Evolutionary conservation across 2,797 vertebrate genomes (phyloP).

Genomic region (Furcifer pardalis): DNA sequence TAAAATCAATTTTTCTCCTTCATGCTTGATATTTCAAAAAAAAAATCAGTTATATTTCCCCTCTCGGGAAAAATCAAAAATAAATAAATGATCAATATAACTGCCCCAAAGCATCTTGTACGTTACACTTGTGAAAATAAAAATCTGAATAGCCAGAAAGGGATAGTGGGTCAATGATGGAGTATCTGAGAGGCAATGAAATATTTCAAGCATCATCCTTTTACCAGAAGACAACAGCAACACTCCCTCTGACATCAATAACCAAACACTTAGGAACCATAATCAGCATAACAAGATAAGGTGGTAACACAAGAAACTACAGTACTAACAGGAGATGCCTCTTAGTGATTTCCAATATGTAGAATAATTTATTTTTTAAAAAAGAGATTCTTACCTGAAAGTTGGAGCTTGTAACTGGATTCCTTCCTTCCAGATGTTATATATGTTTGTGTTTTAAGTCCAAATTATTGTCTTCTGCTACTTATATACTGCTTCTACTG

Average conservation of each 20-base stretch:
- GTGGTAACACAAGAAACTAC: not conserved
- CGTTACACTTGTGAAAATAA: not conserved
- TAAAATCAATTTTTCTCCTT: not conserved
- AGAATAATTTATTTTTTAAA: constrained; percentile 20
- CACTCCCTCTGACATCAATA: constrained; percentile 24
- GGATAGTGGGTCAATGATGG: not conserved
- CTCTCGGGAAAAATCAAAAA: not conserved
- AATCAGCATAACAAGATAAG: constrained; percentile 9
- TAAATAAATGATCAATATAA: constrained; percentile 20
- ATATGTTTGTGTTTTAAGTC: not conserved
- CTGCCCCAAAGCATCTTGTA: constrained; percentile 2
- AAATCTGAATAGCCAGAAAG: not conserved
- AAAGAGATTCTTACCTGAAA: not conserved
- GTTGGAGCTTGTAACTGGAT: not conserved
- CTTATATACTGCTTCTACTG: constrained; percentile 49
- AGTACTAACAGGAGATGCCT: not conserved
- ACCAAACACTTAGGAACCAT: constrained; percentile 1
- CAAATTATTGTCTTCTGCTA: constrained; percentile 45
- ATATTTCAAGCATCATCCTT: constrained; percentile 17
- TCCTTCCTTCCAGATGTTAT: not conserved
- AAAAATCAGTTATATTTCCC: not conserved
- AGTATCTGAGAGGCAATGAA: not conserved
- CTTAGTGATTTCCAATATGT: not conserved
- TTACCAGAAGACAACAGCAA: constrained; percentile 25
- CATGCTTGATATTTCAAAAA: not conserved